Conservation (phyloP, 2,113 vertebrate species). For the Spea multiplicata region DNA sequence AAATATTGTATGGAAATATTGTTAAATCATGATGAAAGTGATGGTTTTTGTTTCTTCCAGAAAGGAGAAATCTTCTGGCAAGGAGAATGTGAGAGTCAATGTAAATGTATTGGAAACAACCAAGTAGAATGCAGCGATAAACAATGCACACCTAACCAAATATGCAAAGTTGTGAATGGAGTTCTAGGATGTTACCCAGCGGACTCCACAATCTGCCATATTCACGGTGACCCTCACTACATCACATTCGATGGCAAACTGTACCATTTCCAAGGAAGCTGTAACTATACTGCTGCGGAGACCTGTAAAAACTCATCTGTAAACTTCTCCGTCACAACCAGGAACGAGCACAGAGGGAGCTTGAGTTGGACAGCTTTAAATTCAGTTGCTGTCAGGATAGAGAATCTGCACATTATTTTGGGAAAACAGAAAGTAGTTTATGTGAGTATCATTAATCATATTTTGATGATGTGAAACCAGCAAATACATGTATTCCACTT, state of each 20-base stretch:
- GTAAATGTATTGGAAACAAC: conserved; percentile 64
- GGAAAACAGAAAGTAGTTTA: conserved; percentile 62
- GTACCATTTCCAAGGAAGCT: conserved; percentile 69
- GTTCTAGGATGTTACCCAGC: conserved; percentile 63
- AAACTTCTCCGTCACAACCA: conserved; percentile 64
- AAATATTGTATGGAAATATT: no score
- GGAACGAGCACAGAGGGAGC: conserved; percentile 62
- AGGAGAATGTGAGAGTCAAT: conserved; percentile 64
- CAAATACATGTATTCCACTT: no score
- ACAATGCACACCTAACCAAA: conserved; percentile 62
- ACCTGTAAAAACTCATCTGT: conserved; percentile 64
- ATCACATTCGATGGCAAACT: conserved; percentile 66
- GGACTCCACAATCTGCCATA: conserved; percentile 62
- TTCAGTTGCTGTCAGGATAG: conserved; percentile 65
- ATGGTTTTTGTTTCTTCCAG: conserved; percentile 52
- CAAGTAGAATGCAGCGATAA: conserved; percentile 57
- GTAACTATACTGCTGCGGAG: conserved; percentile 70
- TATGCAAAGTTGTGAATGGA: conserved; percentile 68
- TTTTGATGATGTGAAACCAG: background rate
- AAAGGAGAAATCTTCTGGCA: conserved; percentile 61
- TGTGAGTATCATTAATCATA: conserved; percentile 65
- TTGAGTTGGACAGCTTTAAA: conserved; percentile 67
- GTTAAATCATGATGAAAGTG: no score
- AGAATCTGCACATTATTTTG: conserved; percentile 64
- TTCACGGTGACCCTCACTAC: conserved; percentile 74